Evolutionary conservation across 1,140 invertebrate species (phyloP), one percentile per base, ranked within the genome.

Genomic region (Drosophila subpulchrella): DNA sequence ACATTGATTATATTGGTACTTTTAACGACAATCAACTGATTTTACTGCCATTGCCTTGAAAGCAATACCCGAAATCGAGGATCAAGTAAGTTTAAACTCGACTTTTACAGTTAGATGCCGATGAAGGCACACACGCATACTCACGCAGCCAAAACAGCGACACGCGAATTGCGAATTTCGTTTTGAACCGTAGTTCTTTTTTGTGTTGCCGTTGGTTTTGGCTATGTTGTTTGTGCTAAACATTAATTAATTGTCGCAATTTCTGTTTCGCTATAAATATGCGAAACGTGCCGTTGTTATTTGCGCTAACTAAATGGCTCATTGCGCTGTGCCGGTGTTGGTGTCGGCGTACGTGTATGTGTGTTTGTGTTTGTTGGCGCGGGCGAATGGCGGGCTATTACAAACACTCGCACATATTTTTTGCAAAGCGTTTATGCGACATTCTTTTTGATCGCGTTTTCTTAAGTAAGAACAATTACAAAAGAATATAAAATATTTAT

Each of bases 341-440:
- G 53, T 60, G 66, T 50, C 6, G 50, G 24, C 61, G 32, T 34
- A 8, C 10, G n/a, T 30, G 46, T 30, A 2, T 17, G 51, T 58
- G 15, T 67, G 56, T 68, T 42, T 61, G 41, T 50, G 59, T 59
- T 56, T 57, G 55, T 75, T 78, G 60, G 75, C 83, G 82, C 79
- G 73, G 77, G 79, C 78, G 83, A 86, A 76, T 86, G 82, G 82
- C 82, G 82, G 79, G 82, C 70, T 75, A 75, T 38, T 20, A 12
- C 53, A 58, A 42, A 61, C 41, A 57, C 34, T 34, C 27, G 32
- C 8, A 51, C 15, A 20, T 30, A 38, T 38, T 54, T 56, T 56
- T 56, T 10, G 63, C 63, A 70, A 67, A 70, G 34, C 42, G 63
- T 70, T 71, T 57, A 70, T 70, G 51, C 67, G 63, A 70, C 24